Base-by-base conservation (phyloP, 2,113 vertebrate genomes). In the Protobothrops mucrosquamatus region DNA sequence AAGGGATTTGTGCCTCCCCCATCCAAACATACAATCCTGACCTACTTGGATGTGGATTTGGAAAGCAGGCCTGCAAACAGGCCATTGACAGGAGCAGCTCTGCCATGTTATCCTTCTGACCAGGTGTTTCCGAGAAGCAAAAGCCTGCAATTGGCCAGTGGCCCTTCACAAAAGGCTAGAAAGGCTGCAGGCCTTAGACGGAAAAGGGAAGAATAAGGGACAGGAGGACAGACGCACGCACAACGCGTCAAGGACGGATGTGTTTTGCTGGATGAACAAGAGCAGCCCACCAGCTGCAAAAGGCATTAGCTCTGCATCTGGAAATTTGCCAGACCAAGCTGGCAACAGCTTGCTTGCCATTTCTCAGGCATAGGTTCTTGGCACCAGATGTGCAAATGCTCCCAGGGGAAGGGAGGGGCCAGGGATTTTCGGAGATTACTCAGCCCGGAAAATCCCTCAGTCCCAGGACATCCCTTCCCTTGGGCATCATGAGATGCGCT, bases 361-460 rank as follows among this genome's bases (percentile, higher is more conserved):
- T 51, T 56, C 89, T 91, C 91, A 91, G 87, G 81, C 91, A 90
- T 94, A 93, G 57, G 55, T 93, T 91, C 59, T 88, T 93, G 93
- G 92, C 93, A 92, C 29, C 3, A 8, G 10, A 52, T 59, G 54
- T n/a, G 39, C 90, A 94, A 94, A 88, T 74, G 43, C 89, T 89
- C 57, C 59, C 54, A 86, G 52, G 92, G 3, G 11, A 39, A 14
- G n/a, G 88, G 74, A 64, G 43, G 26, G 90, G 15, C 3, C 11
- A 3, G 55, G 91, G 74, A 95, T 94, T 87, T 56, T n/a, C 64
- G 22, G 89, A n/a, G 94, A 93, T 93, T 87, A 93, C 85, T 87
- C 69, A 94, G 51, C 54, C 91, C 51, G 92, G 87, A 93, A 92
- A 89, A 85, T 55, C 85, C 43, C 64, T 46, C 52, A 1, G 11